These are phyloP conservation scores for Saccopteryx leptura DNA, from an alignment of 2,113 vertebrate genomes.

Conservation along the genomic window DNA sequence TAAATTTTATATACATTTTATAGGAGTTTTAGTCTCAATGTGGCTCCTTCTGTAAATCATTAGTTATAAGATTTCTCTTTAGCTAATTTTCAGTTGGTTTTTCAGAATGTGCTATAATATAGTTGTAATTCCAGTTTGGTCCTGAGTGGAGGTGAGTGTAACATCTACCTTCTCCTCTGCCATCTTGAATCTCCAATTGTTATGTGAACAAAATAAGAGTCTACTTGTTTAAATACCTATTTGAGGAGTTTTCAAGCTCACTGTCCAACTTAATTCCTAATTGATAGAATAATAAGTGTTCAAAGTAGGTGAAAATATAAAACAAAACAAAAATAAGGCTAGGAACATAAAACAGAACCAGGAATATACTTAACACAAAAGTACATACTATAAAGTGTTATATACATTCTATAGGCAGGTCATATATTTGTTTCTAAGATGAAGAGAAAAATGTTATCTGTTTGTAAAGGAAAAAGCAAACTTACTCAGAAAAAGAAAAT, in stretches of 20 bases:
- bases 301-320: conserved; percentile 23
- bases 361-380: not conserved
- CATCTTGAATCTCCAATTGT: not conserved
- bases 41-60: too few relatives aligned
- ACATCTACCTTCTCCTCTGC: too few relatives aligned
- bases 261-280: conserved; percentile 8
- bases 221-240: not conserved
- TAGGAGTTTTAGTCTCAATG: too few relatives aligned
- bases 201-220: not conserved
- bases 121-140: too few relatives aligned
- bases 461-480: conserved; percentile 26
- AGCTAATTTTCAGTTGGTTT: too few relatives aligned
- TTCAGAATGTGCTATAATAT: too few relatives aligned
- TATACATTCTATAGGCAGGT: not conserved
- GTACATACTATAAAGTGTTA: not conserved
- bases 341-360: not conserved
- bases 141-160: too few relatives aligned
- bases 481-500: conserved; percentile 50
- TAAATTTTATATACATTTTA: too few relatives aligned
- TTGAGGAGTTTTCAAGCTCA: not conserved
- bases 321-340: not conserved
- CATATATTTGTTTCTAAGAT: conserved; percentile 1
- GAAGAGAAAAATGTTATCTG: not conserved
- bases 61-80: too few relatives aligned
- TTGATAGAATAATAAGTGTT: conserved; percentile 5